phyloP scores from a whole-genome alignment of 1,140 invertebrate species.

The Atta colombica region DNA sequence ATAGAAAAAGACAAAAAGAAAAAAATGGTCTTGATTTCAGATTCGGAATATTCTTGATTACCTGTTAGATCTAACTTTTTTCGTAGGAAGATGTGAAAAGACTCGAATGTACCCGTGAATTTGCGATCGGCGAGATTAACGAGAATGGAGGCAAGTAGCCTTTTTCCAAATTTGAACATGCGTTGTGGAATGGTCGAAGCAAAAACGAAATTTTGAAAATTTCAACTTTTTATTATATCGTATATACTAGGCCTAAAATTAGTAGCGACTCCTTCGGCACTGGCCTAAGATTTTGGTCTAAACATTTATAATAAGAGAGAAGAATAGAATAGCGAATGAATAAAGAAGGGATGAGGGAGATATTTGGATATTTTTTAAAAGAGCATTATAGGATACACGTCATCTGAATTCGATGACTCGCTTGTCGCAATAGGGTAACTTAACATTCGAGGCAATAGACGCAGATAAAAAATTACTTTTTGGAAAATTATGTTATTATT shows the following conservation, averaged over 20 bases:
- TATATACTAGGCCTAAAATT: slow-evolving; percentile 70
- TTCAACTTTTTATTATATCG: slow-evolving; percentile 60
- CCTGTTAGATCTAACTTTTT: slow-evolving; percentile 75
- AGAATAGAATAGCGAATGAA: neutral
- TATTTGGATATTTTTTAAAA: slow-evolving; percentile 20
- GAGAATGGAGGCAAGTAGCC: neutral
- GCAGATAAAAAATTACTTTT: neutral
- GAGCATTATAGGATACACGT: slow-evolving; percentile 15
- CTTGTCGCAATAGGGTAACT: slow-evolving; percentile 17
- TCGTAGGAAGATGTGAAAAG: slow-evolving; percentile 8
- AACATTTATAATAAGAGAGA: slow-evolving; percentile 45
- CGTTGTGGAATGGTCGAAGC: slow-evolving; percentile 11
- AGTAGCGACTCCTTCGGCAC: slow-evolving; percentile 66
- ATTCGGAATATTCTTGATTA: slow-evolving; percentile 68
- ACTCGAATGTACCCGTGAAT: slow-evolving; percentile 7
- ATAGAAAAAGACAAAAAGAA: neutral
- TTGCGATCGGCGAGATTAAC: slow-evolving; percentile 40
- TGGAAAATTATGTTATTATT: neutral
- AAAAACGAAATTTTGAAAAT: slow-evolving; percentile 57
- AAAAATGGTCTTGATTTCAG: slow-evolving; percentile 36
- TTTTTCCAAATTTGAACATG: slow-evolving; percentile 7
- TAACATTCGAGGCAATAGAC: neutral
- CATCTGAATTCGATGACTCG: slow-evolving; percentile 34
- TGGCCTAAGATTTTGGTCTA: slow-evolving; percentile 77
- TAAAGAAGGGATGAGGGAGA: neutral